Evolutionary conservation across 2,113 vertebrate genomes (phyloP), one percentile per base, ranked within the genome.

Genomic region (Campylomormyrus numenius): DNA sequence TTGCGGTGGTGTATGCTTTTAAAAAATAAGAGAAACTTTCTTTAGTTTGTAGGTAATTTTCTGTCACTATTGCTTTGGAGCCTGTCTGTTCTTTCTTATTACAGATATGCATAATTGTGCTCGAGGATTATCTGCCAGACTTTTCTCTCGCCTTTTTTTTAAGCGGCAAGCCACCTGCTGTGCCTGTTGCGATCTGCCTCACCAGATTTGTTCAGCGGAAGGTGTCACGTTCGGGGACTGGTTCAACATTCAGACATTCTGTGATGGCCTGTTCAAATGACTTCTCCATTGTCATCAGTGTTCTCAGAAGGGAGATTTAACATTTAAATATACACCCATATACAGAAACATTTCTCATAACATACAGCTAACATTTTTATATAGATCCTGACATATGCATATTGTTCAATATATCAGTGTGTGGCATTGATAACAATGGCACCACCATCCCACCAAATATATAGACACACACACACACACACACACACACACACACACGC

Each of bases 71-170:
- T 70, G 62, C 62, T 31, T 56, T 35, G 50, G 50, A 50, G 85
- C 17, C 85, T 87, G 27, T 87, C 85, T 87, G 85, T 53, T 87
- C 49, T 56, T 48, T 48, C 27, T 53, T 87, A 87, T 53, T 87
- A 87, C 85, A 87, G 50, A 53, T 87, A 87, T 39, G 50, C n/a
- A 53, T 87, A 87, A 87, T 87, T 87, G 85, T 87, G 85, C 31
- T 19, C 3, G 17, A 53, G 85, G 49, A 52, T 35, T 56, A 56
- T 87, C 85, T 87, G 85, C 85, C 85, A 87, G 85, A 42, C 31
- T 87, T 87, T 31, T 31, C 83, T 48, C 85, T 87, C 50, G 46
- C 15, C 17, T 39, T 52, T 87, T 87, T 87, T 87, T 87, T 56
- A 87, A 52, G 50, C 31, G 8, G 6, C 85, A 21, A 42, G 85